Percentiles rank a stretch among this genome's conserved stretches.
phyloP scores from a whole-genome alignment of 1,140 invertebrate species.

The Drosophila virilis region DNA sequence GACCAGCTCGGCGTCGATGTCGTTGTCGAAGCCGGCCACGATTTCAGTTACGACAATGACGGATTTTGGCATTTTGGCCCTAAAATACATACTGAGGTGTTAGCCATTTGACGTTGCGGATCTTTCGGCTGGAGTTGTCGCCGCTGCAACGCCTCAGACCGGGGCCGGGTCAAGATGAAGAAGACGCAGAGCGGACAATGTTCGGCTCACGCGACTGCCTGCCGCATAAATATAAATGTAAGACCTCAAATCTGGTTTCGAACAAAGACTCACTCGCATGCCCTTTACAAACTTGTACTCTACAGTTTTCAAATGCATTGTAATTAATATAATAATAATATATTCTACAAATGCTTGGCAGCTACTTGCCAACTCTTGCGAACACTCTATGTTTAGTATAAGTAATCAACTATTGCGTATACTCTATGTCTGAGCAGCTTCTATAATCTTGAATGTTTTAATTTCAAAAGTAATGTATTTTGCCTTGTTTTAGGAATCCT shows the following conservation, averaged over 20 bases:
- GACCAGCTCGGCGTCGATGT: slow-evolving; percentile 50
- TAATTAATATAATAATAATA: no score
- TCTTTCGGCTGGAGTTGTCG: slow-evolving; percentile 50
- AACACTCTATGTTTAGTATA: no score
- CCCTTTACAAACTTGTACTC: slow-evolving; percentile 3
- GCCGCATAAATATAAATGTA: slow-evolving; percentile 62
- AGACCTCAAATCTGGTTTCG: slow-evolving; percentile 31
- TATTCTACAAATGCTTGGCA: no score
- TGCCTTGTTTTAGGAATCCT: no score
- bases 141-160: slow-evolving; percentile 42
- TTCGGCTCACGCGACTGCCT: slow-evolving; percentile 66
- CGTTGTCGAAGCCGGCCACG: slow-evolving; percentile 46
- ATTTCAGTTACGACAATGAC: slow-evolving; percentile 75
- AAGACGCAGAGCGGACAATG: slow-evolving; percentile 34
- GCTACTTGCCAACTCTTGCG: no score
- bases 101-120: slow-evolving; percentile 59
- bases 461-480: no score
- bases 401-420: no score
- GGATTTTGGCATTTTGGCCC: slow-evolving; percentile 78
- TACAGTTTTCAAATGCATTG: not conserved
- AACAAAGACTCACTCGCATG: not conserved
- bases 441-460: no score
- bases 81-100: slow-evolving; percentile 70
- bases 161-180: slow-evolving; percentile 48
- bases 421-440: no score